phyloP scores from a whole-genome alignment of 2,797 vertebrate species.

The Sebastes taczanowskii region DNA sequence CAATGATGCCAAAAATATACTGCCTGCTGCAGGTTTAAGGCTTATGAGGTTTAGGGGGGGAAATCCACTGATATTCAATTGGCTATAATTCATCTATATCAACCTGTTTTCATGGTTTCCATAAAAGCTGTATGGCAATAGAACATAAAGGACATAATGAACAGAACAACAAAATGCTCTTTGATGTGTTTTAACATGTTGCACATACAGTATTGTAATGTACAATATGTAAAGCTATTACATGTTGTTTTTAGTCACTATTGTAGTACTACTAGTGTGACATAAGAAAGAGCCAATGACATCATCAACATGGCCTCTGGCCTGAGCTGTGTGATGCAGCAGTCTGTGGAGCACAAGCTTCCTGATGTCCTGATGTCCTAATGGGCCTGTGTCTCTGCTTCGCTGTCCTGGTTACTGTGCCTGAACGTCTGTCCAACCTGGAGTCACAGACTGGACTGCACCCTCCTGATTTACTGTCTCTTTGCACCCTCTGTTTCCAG shows the following conservation, averaged over 20 bases:
- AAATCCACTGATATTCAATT: too few species aligned
- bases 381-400: neutral
- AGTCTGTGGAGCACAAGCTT: neutral
- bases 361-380: neutral
- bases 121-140: too few species aligned
- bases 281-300: neutral
- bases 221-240: neutral
- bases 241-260: neutral
- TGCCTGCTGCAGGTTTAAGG: too few species aligned
- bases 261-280: neutral
- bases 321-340: neutral
- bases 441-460: neutral
- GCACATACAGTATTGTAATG: neutral
- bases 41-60: too few species aligned
- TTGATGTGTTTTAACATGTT: neutral
- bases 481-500: constrained; percentile 18
- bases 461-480: neutral
- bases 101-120: too few species aligned
- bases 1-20: too few species aligned
- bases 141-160: too few species aligned
- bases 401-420: neutral
- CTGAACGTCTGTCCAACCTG: neutral
- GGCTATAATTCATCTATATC: too few species aligned
- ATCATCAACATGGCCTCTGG: neutral
- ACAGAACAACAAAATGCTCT: neutral